Base-by-base conservation (phyloP, 2,888 invertebrate genomes). In the Blomia tropicalis region DNA sequence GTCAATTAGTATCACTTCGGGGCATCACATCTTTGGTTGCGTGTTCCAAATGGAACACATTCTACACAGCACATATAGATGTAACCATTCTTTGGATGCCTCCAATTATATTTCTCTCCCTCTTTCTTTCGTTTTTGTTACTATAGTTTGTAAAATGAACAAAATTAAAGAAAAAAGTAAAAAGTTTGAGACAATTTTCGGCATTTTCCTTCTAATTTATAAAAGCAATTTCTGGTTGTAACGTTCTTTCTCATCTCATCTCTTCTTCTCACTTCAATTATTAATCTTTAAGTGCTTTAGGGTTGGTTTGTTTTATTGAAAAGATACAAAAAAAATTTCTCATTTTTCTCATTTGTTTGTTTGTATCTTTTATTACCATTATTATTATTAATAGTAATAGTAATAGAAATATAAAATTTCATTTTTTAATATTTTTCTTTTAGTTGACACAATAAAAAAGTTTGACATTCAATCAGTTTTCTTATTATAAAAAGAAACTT, bases 1-100 rank as follows among this genome's bases (percentile, higher is more conserved):
- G 51, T 47, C 51, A 47, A 47, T 47, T 47, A 47, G n/a, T 11
- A 47, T 47, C 51, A 47, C 51, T 47, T 47, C 7, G 22, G 51
- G 51, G 51, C 51, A n/a, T n/a, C n/a, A n/a, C n/a, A n/a, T n/a
- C n/a, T n/a, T n/a, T n/a, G n/a, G n/a, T n/a, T n/a, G n/a, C n/a
- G n/a, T n/a, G n/a, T n/a, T n/a, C n/a, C n/a, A 47, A 7, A 47
- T 47, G 14, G 41, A 41, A 41, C 14, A 41, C 41, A 17, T 41
- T 41, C n/a, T n/a, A 47, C n/a, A n/a, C n/a, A n/a, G n/a, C n/a
- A n/a, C n/a, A n/a, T n/a, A n/a, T n/a, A n/a, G n/a, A n/a, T n/a
- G n/a, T n/a, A n/a, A n/a, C n/a, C n/a, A n/a, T n/a, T n/a, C n/a
- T n/a, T n/a, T n/a, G n/a, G n/a, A n/a, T n/a, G n/a, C n/a, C n/a